Conservation (phyloP, 2,797 vertebrate species). For the Phoebastria nigripes region DNA sequence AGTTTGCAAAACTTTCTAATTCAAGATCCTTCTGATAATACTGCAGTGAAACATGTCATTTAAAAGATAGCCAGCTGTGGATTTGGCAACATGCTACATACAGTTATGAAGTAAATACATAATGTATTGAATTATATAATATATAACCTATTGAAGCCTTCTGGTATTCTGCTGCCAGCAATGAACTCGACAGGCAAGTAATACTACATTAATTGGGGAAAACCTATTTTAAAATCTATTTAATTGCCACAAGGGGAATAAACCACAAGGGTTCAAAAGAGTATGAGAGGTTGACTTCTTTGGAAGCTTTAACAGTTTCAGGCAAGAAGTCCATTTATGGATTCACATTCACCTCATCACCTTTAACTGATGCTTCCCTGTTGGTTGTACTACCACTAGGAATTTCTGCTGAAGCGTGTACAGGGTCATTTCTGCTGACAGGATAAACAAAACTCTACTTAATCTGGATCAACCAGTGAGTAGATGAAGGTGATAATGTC, state of each 20-base stretch:
- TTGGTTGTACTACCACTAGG: neutral
- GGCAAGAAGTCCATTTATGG: neutral
- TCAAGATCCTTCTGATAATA: neutral
- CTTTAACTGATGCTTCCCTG: neutral
- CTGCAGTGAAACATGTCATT: neutral
- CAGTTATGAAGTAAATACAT: neutral
- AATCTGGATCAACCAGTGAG: neutral
- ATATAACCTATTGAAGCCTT: neutral
- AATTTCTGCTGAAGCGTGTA: neutral
- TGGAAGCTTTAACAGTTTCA: neutral
- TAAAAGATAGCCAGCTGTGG: neutral
- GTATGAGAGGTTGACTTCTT: neutral
- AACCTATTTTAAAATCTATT: neutral
- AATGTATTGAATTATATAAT: neutral
- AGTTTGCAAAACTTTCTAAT: neutral
- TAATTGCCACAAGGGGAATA: neutral
- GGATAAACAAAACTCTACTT: constrained; percentile 1
- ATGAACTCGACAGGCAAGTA: neutral
- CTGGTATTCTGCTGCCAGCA: neutral
- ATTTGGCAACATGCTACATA: neutral
- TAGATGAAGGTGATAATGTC: neutral
- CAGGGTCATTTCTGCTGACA: neutral
- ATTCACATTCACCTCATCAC: neutral
- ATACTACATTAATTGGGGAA: neutral
- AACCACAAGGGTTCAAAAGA: neutral